Base-by-base conservation (phyloP, 2,113 vertebrate species). In the Syngnathoides biaculeatus region DNA sequence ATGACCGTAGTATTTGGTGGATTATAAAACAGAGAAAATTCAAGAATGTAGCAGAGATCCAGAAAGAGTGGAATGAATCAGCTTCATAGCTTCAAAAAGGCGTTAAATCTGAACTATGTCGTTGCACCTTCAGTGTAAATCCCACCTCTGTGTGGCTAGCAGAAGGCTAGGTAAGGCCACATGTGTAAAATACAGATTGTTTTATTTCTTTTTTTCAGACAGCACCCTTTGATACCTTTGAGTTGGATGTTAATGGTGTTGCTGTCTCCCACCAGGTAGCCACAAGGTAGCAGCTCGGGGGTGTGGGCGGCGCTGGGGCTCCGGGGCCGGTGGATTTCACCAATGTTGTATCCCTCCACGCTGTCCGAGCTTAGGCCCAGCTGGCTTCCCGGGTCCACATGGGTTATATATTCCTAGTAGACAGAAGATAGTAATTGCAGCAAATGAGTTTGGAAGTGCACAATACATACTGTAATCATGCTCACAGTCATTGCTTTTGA, bases 241-340 rank as follows among this genome's bases (percentile, higher is more conserved):
- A 99, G 82, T 3, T 90, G 88, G 74, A 98, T 94, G 4, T 94
- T 93, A 91, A 98, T 98, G 59, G 94, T 96, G 66, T 95, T 94
- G 84, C 93, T 98, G 83, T 98, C 97, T 8, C 97, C 97, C 11
- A 99, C 97, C 15, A 99, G 91, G 80, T 99, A 99, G 38, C 97
- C 97, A 5, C 97, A 99, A 68, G 97, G 97, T 69, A 98, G 91
- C 45, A 99, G 93, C 84, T 99, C 97, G 0, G 97, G 97, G 0
- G 93, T 94, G 63, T 92, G 92, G 0, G 93, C 92, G 0, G 88
- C 77, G 0, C 86, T 86, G 35, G 85, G 90, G 0, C 78, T 80
- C 5, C 90, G 90, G 15, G 90, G 93, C 12, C 97, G 93, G 27
- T 91, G 90, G 80, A 99, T 87, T 2, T 99, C 97, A 0, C 97